Evolutionary conservation across 2,797 vertebrate species (phyloP).

Genomic region (Monodelphis domestica): DNA sequence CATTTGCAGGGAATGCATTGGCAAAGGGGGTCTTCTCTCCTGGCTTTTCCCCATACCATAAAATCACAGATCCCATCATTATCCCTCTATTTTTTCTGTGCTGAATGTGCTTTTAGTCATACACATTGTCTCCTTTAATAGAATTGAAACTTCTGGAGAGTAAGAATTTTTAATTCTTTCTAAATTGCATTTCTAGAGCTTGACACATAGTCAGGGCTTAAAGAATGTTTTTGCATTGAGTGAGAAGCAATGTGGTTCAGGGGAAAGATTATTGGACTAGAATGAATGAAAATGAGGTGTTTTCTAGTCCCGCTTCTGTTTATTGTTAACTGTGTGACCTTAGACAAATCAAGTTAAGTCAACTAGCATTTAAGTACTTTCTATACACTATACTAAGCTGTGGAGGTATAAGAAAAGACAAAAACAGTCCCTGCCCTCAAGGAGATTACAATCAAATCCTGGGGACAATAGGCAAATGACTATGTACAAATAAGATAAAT

Average conservation of each 20-base stretch:
- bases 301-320: background rate
- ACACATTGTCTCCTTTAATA: background rate
- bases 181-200: background rate
- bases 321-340: background rate
- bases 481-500: background rate
- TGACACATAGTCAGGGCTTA: background rate
- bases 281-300: background rate
- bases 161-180: background rate
- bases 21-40: background rate
- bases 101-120: background rate
- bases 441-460: background rate
- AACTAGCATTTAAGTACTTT: background rate
- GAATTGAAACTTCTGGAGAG: background rate
- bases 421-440: background rate
- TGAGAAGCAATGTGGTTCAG: background rate
- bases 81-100: background rate
- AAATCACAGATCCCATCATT: background rate
- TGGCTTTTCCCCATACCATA: background rate
- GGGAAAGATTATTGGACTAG: background rate
- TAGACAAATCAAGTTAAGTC: background rate
- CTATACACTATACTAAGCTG: background rate
- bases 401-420: background rate
- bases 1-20: background rate
- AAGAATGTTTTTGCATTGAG: background rate
- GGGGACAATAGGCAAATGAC: background rate